A percentile compares a stretch with the other conserved stretches of the same genome.
phyloP scores from a whole-genome alignment of 2,888 invertebrate genomes.

The Flexamia atlantica region DNA sequence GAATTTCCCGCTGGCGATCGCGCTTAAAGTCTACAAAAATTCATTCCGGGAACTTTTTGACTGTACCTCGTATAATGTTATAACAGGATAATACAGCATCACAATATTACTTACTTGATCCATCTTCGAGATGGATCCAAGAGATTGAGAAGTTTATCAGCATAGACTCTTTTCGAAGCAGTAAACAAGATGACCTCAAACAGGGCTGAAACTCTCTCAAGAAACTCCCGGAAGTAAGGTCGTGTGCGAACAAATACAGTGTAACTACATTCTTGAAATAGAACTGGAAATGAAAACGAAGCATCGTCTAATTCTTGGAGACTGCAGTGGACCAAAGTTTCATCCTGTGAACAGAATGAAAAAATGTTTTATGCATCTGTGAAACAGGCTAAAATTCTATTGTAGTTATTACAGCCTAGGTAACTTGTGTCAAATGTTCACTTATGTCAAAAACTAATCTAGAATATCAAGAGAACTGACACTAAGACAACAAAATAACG shows the following conservation, averaged over 20 bases:
- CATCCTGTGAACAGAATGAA: slow-evolving; percentile 81
- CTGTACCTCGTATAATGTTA: too few species aligned
- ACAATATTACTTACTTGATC: slow-evolving; percentile 82
- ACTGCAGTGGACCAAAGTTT: slow-evolving; percentile 97
- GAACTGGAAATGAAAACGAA: slow-evolving; percentile 94
- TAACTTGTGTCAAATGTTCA: too few species aligned
- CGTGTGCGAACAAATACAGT: slow-evolving; percentile 92
- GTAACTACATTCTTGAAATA: slow-evolving; percentile 91
- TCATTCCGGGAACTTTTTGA: too few species aligned
- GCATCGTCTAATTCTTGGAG: slow-evolving; percentile 94
- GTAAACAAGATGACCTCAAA: slow-evolving; percentile 98
- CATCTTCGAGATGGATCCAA: slow-evolving; percentile 92
- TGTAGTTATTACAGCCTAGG: too few species aligned
- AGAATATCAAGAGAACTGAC: too few species aligned
- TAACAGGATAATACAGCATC: too few species aligned
- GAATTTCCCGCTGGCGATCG: too few species aligned
- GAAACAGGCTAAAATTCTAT: too few species aligned
- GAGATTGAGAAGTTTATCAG: slow-evolving; percentile 94
- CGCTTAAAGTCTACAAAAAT: too few species aligned
- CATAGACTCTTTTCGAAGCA: slow-evolving; percentile 96
- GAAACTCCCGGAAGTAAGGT: slow-evolving; percentile 94
- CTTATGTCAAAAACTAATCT: too few species aligned
- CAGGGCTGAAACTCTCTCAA: slow-evolving; percentile 90
- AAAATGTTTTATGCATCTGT: neutral
- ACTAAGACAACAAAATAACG: too few species aligned